Evolutionary conservation across 2,113 vertebrate genomes (phyloP), one percentile per base, ranked within the genome.

Genomic region (Pao palembangensis): DNA sequence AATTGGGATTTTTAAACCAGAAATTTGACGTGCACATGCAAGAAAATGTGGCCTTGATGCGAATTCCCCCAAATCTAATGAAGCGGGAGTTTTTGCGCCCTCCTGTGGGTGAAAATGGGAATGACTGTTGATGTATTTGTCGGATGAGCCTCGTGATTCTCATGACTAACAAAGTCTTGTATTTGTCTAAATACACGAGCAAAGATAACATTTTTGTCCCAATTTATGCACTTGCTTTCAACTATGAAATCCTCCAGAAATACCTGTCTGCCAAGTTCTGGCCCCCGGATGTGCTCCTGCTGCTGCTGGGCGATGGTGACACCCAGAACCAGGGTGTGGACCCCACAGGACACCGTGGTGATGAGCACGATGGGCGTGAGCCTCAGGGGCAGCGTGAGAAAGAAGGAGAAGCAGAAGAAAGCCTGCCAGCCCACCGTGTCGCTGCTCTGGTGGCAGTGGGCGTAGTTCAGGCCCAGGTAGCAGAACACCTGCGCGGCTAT

Each of bases 371-470:
- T 95, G 76, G 95, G 94, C 1, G 92, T 93, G 66, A 98, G 87
- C 53, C 93, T 91, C 69, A 98, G 80, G 0, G 96, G 95, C 76
- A 96, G 79, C 0, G 95, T 97, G 76, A 98, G 89, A 85, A 98
- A 98, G 83, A 93, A 95, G 64, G 95, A 95, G 83, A 98, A 98
- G 85, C 94, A 85, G 44, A 98, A 98, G 87, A 98, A 98, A 10
- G 93, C 93, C 79, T 96, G 96, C 96, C 96, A 98, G 66, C 95
- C 96, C 57, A 96, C 95, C 0, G 96, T 96, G 90, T 98, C 96
- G 0, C 94, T 93, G 83, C 94, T 92, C 46, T 96, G 93, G 15
- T 95, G 95, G 42, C 92, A 93, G 18, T 72, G 85, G 3, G 93
- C 88, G 19, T 93, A 97, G 90, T 91, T 93, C 78, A 98, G 84